Base-by-base conservation (phyloP, 1,140 invertebrate species). In the Hyles euphorbiae region DNA sequence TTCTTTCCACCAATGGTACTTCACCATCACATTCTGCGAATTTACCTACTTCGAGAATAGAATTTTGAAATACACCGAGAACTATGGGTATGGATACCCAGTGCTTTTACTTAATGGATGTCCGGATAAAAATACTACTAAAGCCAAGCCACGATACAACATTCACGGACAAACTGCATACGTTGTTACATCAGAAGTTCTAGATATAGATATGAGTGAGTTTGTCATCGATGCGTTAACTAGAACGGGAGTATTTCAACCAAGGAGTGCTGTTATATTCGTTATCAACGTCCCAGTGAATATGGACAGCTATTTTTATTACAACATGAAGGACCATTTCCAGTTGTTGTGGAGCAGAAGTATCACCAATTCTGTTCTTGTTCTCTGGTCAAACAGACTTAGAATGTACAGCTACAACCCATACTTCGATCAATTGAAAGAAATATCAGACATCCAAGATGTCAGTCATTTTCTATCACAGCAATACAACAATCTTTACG, bases 11-110 rank as follows among this genome's bases (percentile, higher is more conserved):
- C 85, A 87, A 59, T 87, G 82, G 85, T 87, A 78, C 56, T 87
- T 84, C 48, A 88, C 85, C 0, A 71, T 87, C 10, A 84, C 82
- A 0, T 86, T 84, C 52, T 88, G 85, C 60, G 81, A 88, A 34
- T 88, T 87, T 51, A 85, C 83, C 1, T 87, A 87, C 56, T 87
- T 88, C 48, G 86, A 88, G 54, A 88, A 86, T 47, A 76, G 77
- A 55, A 82, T 88, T 5, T 58, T 88, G 7, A 87, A 83, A 68
- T 84, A 87, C 60, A 85, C 72, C 5, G 83, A 87, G 67, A 86
- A 65, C 32, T 78, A 72, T 51, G 72, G 65, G 0, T 58, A 81
- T 48, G 83, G 83, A 34, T 84, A 86, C 52, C 81, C 84, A 10
- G 80, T 88, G 5, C 71, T 87, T 66, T 72, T 87, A 10, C 52